These are phyloP conservation scores for Trypoxylon attenuatum DNA, from an alignment of 2,888 invertebrate species.

Conservation along the genomic window DNA sequence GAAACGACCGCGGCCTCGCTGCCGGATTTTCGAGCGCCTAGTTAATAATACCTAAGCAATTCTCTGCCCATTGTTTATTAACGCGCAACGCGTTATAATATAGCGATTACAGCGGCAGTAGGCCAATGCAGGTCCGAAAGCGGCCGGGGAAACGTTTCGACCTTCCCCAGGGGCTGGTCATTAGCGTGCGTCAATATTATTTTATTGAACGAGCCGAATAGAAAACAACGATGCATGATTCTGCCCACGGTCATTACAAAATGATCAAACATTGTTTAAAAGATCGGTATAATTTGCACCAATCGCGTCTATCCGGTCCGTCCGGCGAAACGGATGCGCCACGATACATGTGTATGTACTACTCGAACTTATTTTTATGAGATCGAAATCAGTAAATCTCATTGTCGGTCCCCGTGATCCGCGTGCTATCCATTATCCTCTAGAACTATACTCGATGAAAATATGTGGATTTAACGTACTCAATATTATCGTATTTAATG, in stretches of 20 bases:
- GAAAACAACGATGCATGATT: slow-evolving; percentile 15
- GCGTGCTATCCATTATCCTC: too few species aligned
- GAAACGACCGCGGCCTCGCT: slow-evolving; percentile 20
- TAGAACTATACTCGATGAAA: too few species aligned
- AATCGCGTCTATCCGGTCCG: too few species aligned
- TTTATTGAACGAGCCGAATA: slow-evolving; percentile 39
- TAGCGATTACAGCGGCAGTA: slow-evolving; percentile 34
- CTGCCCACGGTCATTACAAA: slow-evolving; percentile 21
- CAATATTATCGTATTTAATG: too few species aligned
- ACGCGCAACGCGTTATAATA: slow-evolving; percentile 39
- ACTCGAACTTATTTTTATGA: too few species aligned
- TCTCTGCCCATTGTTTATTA: slow-evolving; percentile 47
- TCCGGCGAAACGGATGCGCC: too few species aligned
- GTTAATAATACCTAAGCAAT: slow-evolving; percentile 53
- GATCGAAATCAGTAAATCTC: too few species aligned
- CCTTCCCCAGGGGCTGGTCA: slow-evolving; percentile 40
- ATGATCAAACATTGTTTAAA: slow-evolving; percentile 26
- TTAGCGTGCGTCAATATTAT: slow-evolving; percentile 51
- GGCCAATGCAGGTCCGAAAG: too few species aligned
- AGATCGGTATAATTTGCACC: slow-evolving; percentile 19
- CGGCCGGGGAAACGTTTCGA: too few species aligned
- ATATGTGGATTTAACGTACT: too few species aligned
- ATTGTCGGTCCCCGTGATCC: too few species aligned
- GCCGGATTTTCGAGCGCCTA: slow-evolving; percentile 38
- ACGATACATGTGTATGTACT: too few species aligned